Conservation (phyloP, 2,113 vertebrate genomes). For the Lepisosteus oculatus region DNA sequence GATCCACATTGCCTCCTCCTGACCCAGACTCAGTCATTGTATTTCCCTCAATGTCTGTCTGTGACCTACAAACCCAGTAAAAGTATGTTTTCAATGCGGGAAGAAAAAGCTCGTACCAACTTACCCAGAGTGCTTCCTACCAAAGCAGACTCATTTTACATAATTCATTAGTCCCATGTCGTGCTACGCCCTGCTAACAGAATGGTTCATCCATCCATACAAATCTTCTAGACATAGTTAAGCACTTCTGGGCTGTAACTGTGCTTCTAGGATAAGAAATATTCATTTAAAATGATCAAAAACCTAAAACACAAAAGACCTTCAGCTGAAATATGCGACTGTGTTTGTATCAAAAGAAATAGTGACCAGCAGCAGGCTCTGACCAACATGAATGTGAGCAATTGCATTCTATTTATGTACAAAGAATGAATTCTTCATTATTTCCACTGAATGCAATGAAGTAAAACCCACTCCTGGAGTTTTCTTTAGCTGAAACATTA, state of each 20-base stretch:
- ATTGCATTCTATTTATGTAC: no score
- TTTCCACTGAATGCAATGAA: not conserved
- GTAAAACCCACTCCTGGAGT: not conserved
- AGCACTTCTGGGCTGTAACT: not conserved
- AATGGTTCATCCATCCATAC: slow-evolving; percentile 47
- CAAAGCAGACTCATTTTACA: slow-evolving; percentile 50
- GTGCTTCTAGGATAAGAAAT: not conserved
- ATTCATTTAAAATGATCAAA: no score
- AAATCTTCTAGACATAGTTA: slow-evolving; percentile 21
- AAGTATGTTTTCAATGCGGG: slow-evolving; percentile 20
- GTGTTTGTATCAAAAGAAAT: no score
- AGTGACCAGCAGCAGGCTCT: not conserved
- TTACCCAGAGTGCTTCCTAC: slow-evolving; percentile 22
- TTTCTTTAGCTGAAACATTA: not conserved
- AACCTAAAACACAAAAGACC: no score
- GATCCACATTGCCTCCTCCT: slow-evolving; percentile 70
- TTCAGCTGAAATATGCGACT: no score
- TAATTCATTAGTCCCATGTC: slow-evolving; percentile 57
- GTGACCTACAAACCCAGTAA: slow-evolving; percentile 72
- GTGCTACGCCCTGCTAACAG: slow-evolving; percentile 52
- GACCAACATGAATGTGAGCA: no score
- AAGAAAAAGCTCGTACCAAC: slow-evolving; percentile 24
- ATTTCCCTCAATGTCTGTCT: slow-evolving; percentile 84
- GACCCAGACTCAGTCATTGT: slow-evolving; percentile 66
- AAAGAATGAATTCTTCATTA: no score